Evolutionary conservation across 2,888 invertebrate species (phyloP), one percentile per base, ranked within the genome.

Genomic region (Enchytraeus crypticus): DNA sequence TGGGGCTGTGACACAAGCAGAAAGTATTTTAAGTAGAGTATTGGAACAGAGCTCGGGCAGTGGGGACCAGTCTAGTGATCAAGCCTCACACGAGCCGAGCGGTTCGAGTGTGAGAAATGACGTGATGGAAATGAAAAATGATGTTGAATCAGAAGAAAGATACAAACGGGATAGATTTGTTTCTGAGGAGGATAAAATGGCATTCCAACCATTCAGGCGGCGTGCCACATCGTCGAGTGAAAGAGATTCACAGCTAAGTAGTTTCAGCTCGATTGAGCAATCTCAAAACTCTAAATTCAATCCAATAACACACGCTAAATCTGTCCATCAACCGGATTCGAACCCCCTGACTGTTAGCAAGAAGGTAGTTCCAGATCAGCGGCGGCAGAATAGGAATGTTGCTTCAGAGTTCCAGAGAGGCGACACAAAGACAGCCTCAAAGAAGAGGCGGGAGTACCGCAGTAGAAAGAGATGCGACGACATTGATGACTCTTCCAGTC

Each of bases 391-490:
- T n/a, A n/a, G n/a, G n/a, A 21, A 11, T 3, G 32, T 32, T 32
- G 5, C 34, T 23, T 11, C 54, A 5, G 32, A 5, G 14, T 11
- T 59, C 27, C 53, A 33, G 33, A 18, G 75, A 49, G 64, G 75
- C 4, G 70, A 65, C 43, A 74, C 69, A 4, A 71, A 73, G 54
- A 76, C 78, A n/a, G 79, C 80, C 2, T 77, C 79, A 29, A 79
- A 78, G 66, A 79, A 79, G 62, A 65, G 80, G 2, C 71, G 79
- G 11, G 80, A 80, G 32, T 79, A 77, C 63, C 73, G 77, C 38
- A 68, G 73, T 8, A 38, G 38, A 38, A 38, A 38, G 18, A 8
- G 38, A 14, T 14, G 8, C 18, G 38, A 38, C 8, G 38, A 38
- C 18, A 14, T 38, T 38, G 38, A 38, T 38, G 38, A 14, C 18